These are phyloP conservation scores for Microplitis mediator DNA, from an alignment of 1,140 invertebrate species.

Conservation along the genomic window DNA sequence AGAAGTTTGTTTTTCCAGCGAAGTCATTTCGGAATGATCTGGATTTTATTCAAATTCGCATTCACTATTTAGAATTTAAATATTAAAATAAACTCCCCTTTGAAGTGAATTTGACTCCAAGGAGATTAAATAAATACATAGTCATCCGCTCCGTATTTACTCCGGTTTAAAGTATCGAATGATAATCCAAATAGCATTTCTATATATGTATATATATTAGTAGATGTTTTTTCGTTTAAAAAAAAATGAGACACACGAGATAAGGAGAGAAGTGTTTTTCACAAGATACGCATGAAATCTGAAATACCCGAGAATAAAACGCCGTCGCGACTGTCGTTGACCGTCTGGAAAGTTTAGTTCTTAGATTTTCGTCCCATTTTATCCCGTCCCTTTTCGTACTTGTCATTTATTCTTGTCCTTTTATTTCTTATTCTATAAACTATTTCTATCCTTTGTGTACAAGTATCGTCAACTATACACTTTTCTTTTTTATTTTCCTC, in stretches of 20 bases:
- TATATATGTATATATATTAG: too few relatives aligned
- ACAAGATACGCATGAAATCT: neutral
- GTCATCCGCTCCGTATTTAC: neutral
- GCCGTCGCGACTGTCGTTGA: constrained; percentile 19
- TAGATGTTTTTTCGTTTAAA: too few relatives aligned
- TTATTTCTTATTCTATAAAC: neutral
- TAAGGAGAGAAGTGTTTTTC: neutral
- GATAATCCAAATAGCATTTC: too few relatives aligned
- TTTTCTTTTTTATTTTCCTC: neutral
- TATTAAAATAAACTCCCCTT: too few relatives aligned
- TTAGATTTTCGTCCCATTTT: neutral
- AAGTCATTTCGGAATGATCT: too few relatives aligned
- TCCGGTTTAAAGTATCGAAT: too few relatives aligned
- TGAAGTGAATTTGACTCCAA: too few relatives aligned
- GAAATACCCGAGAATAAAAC: constrained; percentile 8
- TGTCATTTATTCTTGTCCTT: neutral
- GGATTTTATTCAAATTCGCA: too few relatives aligned
- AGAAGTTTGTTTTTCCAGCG: too few relatives aligned
- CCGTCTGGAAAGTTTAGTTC: constrained; percentile 14
- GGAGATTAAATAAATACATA: neutral
- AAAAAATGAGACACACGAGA: neutral
- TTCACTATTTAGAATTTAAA: too few relatives aligned
- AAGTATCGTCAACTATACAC: neutral
- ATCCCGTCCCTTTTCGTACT: neutral
- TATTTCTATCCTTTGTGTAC: neutral